Evolutionary conservation across 2,888 invertebrate genomes (phyloP), one percentile per base, ranked within the genome.

Genomic region (Nysson spinosus): DNA sequence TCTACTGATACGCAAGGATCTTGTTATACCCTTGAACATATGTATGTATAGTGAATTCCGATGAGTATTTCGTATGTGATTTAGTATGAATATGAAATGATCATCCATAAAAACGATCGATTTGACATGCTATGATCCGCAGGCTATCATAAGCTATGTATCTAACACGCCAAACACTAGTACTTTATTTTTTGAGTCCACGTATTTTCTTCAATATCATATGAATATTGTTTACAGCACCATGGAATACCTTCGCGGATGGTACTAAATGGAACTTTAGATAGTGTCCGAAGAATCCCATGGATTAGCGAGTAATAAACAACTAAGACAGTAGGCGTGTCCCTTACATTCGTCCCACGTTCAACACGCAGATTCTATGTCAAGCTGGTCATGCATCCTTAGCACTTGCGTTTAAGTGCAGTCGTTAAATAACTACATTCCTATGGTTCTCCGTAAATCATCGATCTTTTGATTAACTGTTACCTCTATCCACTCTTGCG

Each of bases 251-350:
- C n/a, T n/a, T n/a, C n/a, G n/a, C n/a, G n/a, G n/a, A n/a, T n/a
- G n/a, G n/a, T n/a, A n/a, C n/a, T n/a, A n/a, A 3, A 5, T 11
- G 24, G 9, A 26, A 51, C 28, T 14, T 30, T 37, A 16, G 17
- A 39, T 19, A 11, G 30, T 17, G 44, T 35, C 14, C 14, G 11
- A 51, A 20, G 50, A 56, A 58, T 52, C 51, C 24, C 49, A 14
- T n/a, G 35, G 40, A 79, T 81, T 77, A 79, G 70, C 69, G 69
- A 60, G 75, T 72, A 75, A 80, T 73, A 74, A 77, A 78, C 72
- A 74, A 76, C 77, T 60, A 69, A 50, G 61, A 72, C 44, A 37
- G 52, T 51, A 75, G 75, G 75, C 57, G 80, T 70, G 70, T 42
- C 50, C 19, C 52, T 40, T 20, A 60, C 57, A 20, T 40, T 26